Base-by-base conservation (phyloP, 2,888 invertebrate species). In the Napeogenes sylphis region DNA sequence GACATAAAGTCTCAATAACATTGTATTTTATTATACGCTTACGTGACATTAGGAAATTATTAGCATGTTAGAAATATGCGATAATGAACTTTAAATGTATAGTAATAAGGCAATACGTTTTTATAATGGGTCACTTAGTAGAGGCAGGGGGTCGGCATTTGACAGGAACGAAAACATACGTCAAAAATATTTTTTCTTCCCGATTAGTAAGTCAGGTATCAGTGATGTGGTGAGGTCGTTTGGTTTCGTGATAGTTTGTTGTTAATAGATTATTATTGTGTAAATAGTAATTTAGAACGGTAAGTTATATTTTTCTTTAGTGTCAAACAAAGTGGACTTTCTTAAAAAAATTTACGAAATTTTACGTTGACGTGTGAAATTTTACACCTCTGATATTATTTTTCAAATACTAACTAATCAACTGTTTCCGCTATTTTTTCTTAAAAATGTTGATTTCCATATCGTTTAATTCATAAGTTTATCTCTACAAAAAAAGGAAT, bases 131-230 rank as follows among this genome's bases (percentile, higher is more conserved):
- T 66, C 68, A 71, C 73, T 70, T 71, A 21, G 21, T 69, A 59
- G 51, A 71, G 76, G 75, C 83, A 82, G 83, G 85, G 87, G 87
- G 85, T 84, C 84, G 80, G 74, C 64, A 73, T 77, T 79, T 81
- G 82, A 83, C 83, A 84, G 77, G 77, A 80, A 81, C 75, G 71
- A 73, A 77, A 76, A 75, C 75, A 76, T 81, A 80, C 82, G 85
- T 88, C 87, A 84, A 83, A 64, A 85, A 81, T 76, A 76, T 83
- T 84, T 84, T 80, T 83, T 81, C 76, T 71, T 71, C 66, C 71
- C 74, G 78, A 82, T 84, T 83, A 76, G 82, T 79, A 59, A 55
- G 30, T 82, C 84, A 83, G 85, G 87, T 84, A 85, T 70, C 80
- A 51, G 64, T 78, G 65, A 72, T 75, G 80, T 58, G 58, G 65